Conservation (phyloP, 2,797 vertebrate genomes). For the Lacerta viridis region DNA sequence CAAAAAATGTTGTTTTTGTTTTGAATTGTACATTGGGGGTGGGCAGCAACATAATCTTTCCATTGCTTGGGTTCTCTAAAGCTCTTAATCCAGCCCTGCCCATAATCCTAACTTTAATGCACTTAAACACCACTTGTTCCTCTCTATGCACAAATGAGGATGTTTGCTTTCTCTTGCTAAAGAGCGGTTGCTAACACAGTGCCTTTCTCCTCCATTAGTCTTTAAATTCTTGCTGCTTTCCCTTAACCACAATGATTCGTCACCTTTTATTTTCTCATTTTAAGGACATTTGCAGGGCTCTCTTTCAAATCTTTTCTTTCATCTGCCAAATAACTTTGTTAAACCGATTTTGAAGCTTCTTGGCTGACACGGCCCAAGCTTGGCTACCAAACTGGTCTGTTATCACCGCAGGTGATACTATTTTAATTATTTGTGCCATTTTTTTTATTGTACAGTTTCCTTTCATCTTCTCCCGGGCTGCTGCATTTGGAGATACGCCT, state of each 20-base stretch:
- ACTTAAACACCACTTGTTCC: not conserved
- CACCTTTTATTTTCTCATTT: constrained; percentile 1
- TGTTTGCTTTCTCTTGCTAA: not conserved
- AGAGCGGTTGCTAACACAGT: not conserved
- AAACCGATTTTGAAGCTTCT: constrained; percentile 32
- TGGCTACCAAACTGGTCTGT: constrained; percentile 25
- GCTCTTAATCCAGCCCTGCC: too few relatives aligned
- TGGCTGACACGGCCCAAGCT: not conserved
- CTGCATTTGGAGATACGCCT: constrained; percentile 19
- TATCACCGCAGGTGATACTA: constrained; percentile 38
- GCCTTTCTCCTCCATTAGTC: constrained; percentile 3
- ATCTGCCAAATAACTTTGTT: constrained; percentile 35
- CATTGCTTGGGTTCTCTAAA: too few relatives aligned
- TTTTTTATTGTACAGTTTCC: not conserved
- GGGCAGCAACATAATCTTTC: too few relatives aligned
- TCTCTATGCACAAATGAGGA: not conserved
- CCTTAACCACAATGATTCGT: constrained; percentile 16
- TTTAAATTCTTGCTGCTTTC: constrained; percentile 3
- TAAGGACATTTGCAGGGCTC: constrained; percentile 14
- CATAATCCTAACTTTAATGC: not conserved
- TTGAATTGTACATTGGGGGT: too few relatives aligned
- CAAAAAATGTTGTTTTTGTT: too few relatives aligned
- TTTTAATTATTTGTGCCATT: constrained; percentile 49
- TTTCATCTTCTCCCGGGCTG: constrained; percentile 30
- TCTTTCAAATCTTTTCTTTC: constrained; percentile 32